Conservation (phyloP, 2,888 invertebrate genomes). For the Neoitamus cyanurus region DNA sequence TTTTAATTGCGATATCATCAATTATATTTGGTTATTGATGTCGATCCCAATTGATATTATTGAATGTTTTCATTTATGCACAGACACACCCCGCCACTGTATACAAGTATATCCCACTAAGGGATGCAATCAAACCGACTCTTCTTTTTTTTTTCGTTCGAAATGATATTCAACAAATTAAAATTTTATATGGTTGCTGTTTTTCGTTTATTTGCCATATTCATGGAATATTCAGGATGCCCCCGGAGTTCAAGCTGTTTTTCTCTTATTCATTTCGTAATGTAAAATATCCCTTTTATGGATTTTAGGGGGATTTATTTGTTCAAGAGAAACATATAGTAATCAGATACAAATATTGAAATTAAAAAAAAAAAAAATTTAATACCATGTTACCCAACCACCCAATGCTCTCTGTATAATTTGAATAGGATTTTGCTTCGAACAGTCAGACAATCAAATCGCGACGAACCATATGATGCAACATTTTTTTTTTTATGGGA, state of each 20-base stretch:
- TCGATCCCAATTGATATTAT: slow-evolving; percentile 37
- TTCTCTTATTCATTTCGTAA: background rate
- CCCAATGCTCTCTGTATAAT: too few relatives aligned
- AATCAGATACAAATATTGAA: background rate
- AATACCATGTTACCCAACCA: background rate
- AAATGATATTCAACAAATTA: background rate
- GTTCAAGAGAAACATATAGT: background rate
- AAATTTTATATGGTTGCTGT: background rate
- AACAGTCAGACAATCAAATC: too few relatives aligned
- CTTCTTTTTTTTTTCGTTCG: background rate
- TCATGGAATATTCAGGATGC: background rate
- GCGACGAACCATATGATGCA: too few relatives aligned
- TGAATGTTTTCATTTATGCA: slow-evolving; percentile 23
- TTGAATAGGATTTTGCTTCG: too few relatives aligned
- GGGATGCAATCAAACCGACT: background rate
- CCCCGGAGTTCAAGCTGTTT: background rate
- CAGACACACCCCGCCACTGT: background rate
- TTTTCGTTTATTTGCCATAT: background rate
- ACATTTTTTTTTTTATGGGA: too few relatives aligned
- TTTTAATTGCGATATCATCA: slow-evolving; percentile 45
- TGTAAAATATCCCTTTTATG: background rate
- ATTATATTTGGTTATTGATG: slow-evolving; percentile 44
- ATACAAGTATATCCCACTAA: background rate
- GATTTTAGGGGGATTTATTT: background rate
- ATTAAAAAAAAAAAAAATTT: too few relatives aligned